Conservation (phyloP, 2,888 invertebrate species). For the Leptinotarsa peninsularis region DNA sequence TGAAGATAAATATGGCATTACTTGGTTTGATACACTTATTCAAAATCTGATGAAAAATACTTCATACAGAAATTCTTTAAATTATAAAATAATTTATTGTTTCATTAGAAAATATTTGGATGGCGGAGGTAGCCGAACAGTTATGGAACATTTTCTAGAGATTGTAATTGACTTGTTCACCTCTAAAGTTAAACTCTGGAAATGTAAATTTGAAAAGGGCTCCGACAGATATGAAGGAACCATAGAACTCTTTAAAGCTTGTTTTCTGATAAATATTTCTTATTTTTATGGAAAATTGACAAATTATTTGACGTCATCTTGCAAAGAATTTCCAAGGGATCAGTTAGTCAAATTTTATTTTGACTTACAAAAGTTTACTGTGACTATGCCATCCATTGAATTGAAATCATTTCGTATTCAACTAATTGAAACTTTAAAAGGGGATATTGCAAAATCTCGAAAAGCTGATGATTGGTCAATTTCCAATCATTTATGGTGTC, state of each 20-base stretch:
- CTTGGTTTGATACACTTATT: neutral
- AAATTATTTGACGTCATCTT: neutral
- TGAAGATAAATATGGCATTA: neutral
- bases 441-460: neutral
- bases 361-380: neutral
- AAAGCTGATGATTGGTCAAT: neutral
- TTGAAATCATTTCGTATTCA: neutral
- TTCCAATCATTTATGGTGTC: neutral
- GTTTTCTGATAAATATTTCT: neutral
- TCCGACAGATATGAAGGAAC: neutral
- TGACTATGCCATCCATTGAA: neutral
- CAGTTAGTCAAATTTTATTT: neutral
- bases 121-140: neutral
- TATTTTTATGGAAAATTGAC: neutral
- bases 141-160: neutral
- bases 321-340: neutral
- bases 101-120: neutral
- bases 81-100: neutral
- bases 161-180: neutral
- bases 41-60: neutral
- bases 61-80: neutral
- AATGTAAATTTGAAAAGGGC: neutral
- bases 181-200: neutral
- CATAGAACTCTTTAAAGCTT: neutral
- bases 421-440: conserved; percentile 3